These are phyloP conservation scores for Sinotaia quadrata DNA, from an alignment of 2,888 invertebrate species.

Conservation along the genomic window DNA sequence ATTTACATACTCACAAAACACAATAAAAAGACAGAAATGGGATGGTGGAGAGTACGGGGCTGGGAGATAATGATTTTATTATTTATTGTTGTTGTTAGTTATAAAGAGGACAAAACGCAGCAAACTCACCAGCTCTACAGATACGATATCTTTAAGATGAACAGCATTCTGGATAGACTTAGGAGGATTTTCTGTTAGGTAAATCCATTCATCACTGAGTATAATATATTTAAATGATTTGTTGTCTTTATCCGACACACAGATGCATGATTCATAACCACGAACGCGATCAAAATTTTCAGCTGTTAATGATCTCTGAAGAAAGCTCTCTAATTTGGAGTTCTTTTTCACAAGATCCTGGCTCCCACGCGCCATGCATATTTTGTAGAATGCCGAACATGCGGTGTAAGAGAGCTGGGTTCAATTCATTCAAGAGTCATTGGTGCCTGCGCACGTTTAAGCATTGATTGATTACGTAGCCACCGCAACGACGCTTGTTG, in stretches of 20 bases:
- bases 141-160: slow-evolving; percentile 61
- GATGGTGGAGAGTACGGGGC: too few species aligned
- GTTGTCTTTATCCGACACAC: slow-evolving; percentile 68
- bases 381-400: slow-evolving; percentile 12
- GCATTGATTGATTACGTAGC: slow-evolving; percentile 5
- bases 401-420: background rate
- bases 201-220: slow-evolving; percentile 68
- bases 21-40: too few species aligned
- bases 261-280: slow-evolving; percentile 68
- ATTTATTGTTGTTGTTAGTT: too few species aligned
- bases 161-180: slow-evolving; percentile 63
- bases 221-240: slow-evolving; percentile 69
- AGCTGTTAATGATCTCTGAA: slow-evolving; percentile 64
- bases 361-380: slow-evolving; percentile 59
- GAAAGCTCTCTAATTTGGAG: slow-evolving; percentile 69
- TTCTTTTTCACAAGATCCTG: slow-evolving; percentile 61
- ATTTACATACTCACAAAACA: too few species aligned
- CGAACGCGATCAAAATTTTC: slow-evolving; percentile 67
- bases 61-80: too few species aligned
- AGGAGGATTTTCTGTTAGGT: slow-evolving; percentile 70
- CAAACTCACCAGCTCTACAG: slow-evolving; percentile 66
- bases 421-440: background rate
- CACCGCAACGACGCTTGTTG: slow-evolving; percentile 24
- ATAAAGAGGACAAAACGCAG: too few species aligned
- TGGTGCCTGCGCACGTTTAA: background rate